Evolutionary conservation across 2,113 vertebrate species (phyloP).

Genomic region (Pseudorectes ferrugineus): DNA sequence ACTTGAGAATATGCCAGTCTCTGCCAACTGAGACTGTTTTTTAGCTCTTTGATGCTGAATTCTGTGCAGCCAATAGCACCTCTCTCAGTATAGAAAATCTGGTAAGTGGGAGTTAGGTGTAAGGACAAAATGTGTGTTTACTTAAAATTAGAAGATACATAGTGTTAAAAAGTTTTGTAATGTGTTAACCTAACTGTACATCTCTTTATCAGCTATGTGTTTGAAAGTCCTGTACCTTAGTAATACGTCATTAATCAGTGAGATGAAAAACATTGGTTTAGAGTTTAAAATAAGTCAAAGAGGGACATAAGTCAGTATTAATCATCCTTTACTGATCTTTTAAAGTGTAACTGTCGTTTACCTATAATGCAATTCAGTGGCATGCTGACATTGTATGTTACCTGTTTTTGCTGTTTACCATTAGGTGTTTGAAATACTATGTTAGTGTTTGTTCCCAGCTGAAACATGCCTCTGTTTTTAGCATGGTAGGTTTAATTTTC

Average conservation of each 20-base stretch:
- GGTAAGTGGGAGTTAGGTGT: constrained; percentile 65
- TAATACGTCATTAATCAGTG: background rate
- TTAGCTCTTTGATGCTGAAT: background rate
- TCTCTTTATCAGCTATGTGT: constrained; percentile 30
- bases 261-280: background rate
- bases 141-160: constrained; percentile 52
- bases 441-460: background rate
- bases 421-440: background rate
- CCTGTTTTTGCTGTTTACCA: background rate
- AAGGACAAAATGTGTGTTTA: constrained; percentile 60
- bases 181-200: constrained; percentile 24
- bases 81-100: constrained; percentile 45
- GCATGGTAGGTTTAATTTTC: background rate
- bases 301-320: constrained; percentile 38
- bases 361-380: background rate
- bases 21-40: background rate
- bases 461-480: background rate
- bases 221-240: background rate
- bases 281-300: constrained; percentile 12
- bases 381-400: background rate
- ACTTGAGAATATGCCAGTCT: background rate
- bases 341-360: constrained; percentile 4
- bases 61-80: constrained; percentile 1
- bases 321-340: constrained; percentile 35
- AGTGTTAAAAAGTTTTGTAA: constrained; percentile 33